Base-by-base conservation (phyloP, 2,888 invertebrate species). In the Polia nebulosa region DNA sequence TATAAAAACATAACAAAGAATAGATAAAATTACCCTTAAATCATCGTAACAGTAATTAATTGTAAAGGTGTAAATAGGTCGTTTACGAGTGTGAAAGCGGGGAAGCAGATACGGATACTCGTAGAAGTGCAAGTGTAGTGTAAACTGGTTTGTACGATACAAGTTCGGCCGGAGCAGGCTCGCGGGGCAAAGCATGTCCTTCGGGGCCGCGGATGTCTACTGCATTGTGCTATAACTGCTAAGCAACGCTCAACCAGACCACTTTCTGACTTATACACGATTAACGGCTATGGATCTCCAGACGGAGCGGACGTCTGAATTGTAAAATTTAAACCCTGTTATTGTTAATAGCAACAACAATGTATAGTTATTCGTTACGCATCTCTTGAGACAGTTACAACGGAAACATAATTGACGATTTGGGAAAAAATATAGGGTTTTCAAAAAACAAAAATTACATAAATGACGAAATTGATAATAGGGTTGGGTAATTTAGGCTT, bases 81-180 rank as follows among this genome's bases (percentile, higher is more conserved):
- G 55, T 73, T 84, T 82, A 85, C 84, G 75, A 85, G 81, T 83
- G 83, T 87, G 88, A 90, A 90, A 91, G 89, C 85, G 82, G 83
- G 84, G 85, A 87, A 87, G 87, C 83, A 86, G 82, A 84, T 55
- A 55, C 60, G 85, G 82, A 88, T 87, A n/a, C n/a, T n/a, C n/a
- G n/a, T n/a, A 87, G 88, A 87, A 93, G 91, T 91, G 91, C 92
- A 93, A 93, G 93, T 93, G 91, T 67, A 66, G 69, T 77, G 78
- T 84, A 87, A 92, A 93, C 94, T 90, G 92, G 94, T 94, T 93
- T 88, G 70, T 72, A 74, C 70, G 77, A 76, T 81, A 75, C 75
- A 84, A 78, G 85, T 78, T 83, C 74, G 75, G 72, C 71, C 77
- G 78, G 81, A 81, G 77, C 75, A 74, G 67, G 64, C n/a, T n/a